Conservation (phyloP, 2,888 invertebrate species). For the Mythimna loreyi region DNA sequence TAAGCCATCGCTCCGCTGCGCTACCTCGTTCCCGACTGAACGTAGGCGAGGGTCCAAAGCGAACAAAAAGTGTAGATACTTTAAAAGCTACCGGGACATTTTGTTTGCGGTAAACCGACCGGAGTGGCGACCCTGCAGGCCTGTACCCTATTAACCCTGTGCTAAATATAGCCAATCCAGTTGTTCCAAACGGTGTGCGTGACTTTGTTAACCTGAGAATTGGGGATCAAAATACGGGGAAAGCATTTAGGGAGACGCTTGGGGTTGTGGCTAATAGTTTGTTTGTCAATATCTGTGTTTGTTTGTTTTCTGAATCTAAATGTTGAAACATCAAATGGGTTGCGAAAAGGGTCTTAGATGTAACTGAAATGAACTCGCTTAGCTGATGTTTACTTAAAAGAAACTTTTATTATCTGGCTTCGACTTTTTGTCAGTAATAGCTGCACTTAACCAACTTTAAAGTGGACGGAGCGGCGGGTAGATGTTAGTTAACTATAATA, state of each 20-base stretch:
- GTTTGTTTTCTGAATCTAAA: too few relatives aligned
- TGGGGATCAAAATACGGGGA: constrained; percentile 10
- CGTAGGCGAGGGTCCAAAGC: background rate
- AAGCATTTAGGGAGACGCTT: constrained; percentile 5
- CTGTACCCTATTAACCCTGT: background rate
- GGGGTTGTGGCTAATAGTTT: background rate
- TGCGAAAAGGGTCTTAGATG: too few relatives aligned
- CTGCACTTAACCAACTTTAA: too few relatives aligned
- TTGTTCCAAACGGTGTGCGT: constrained; percentile 16
- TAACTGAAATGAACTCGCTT: too few relatives aligned
- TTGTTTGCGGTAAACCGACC: constrained; percentile 28
- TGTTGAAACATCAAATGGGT: too few relatives aligned
- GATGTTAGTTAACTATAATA: too few relatives aligned
- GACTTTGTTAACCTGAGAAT: constrained; percentile 33
- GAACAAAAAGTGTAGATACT: constrained; percentile 27
- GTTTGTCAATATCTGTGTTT: background rate
- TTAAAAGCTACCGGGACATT: constrained; percentile 24
- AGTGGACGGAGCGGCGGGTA: too few relatives aligned
- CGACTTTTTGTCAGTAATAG: too few relatives aligned
- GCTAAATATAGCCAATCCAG: constrained; percentile 29
- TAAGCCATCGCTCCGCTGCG: too few relatives aligned
- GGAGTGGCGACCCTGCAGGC: background rate
- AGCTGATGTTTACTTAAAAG: too few relatives aligned
- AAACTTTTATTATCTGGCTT: too few relatives aligned
- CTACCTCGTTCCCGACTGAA: too few relatives aligned